Base-by-base conservation (phyloP, 2,113 vertebrate genomes). In the Pica pica region DNA sequence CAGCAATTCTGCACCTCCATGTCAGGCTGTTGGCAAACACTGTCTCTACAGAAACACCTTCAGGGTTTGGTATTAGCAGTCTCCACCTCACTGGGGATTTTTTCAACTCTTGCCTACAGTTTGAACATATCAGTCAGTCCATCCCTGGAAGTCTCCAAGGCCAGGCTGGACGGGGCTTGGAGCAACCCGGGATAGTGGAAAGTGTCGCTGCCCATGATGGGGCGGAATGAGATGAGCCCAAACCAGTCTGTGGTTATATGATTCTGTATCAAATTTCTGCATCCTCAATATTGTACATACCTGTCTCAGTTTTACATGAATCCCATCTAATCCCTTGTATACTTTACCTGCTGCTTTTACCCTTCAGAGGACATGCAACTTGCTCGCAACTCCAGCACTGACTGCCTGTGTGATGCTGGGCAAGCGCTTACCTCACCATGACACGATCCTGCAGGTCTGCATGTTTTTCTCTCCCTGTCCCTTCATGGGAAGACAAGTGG, bases 321-420 rank as follows among this genome's bases (percentile, higher is more conserved):
- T 37, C 55, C 0, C 0, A 16, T 75, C 70, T 56, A 33, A 70
- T 61, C 31, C 52, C 75, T 39, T 55, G 8, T 18, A 23, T 23
- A 13, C 23, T 39, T 37, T 18, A 59, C 26, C 44, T 47, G n/a
- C 46, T 56, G 26, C 47, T 82, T 47, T 75, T 21, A 20, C 52
- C 26, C n/a, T 17, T 22, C n/a, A 33, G 91, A 49, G 31, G 39
- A 69, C 0, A 0, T 2, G 7, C 11, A 10, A 1, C 16, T 33
- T n/a, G 26, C 18, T 64, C 74, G 35, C 28, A 23, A 23, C 55
- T 52, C 16, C 26, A 5, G 33, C 5, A 2, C 39, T 41, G 31
- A 1, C 8, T 50, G 30, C 16, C 28, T 28, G 18, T 16, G 59
- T 37, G 46, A 10, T 4, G 1, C 37, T 37, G 53, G 60, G 35